Conservation (phyloP, 2,113 vertebrate genomes). For the Macrotis lagotis region DNA sequence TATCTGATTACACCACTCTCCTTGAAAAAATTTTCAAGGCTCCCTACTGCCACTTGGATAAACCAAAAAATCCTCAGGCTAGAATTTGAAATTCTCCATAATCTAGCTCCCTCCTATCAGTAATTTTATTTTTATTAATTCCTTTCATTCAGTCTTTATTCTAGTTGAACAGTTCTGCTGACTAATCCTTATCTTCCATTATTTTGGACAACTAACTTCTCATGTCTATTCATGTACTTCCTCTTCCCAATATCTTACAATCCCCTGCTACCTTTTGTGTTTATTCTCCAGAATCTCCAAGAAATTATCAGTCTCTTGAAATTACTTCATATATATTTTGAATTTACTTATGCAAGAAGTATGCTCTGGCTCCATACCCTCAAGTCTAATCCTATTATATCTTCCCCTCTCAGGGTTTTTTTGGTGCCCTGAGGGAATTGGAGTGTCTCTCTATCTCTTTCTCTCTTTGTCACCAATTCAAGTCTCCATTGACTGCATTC, state of each 20-base stretch:
- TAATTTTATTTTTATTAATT: too few relatives aligned
- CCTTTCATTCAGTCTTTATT: too few relatives aligned
- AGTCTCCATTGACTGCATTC: neutral
- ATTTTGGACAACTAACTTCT: neutral
- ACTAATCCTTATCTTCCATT: neutral
- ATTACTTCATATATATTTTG: neutral
- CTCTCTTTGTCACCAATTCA: neutral
- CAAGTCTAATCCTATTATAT: neutral
- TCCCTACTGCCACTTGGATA: too few relatives aligned
- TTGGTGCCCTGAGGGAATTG: neutral
- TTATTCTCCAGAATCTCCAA: neutral
- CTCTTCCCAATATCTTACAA: neutral
- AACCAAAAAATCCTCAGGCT: too few relatives aligned
- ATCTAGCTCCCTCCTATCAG: too few relatives aligned
- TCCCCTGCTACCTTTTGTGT: neutral
- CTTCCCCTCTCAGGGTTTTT: too few relatives aligned
- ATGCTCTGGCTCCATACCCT: neutral
- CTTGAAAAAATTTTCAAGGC: too few relatives aligned
- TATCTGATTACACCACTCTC: too few relatives aligned
- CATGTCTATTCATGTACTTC: neutral
- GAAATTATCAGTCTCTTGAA: neutral
- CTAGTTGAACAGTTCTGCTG: neutral
- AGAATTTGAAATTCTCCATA: too few relatives aligned
- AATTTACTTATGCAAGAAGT: neutral
- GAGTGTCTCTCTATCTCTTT: neutral